These are phyloP conservation scores for Lypha dubia DNA, from an alignment of 2,888 invertebrate species.

Conservation along the genomic window DNA sequence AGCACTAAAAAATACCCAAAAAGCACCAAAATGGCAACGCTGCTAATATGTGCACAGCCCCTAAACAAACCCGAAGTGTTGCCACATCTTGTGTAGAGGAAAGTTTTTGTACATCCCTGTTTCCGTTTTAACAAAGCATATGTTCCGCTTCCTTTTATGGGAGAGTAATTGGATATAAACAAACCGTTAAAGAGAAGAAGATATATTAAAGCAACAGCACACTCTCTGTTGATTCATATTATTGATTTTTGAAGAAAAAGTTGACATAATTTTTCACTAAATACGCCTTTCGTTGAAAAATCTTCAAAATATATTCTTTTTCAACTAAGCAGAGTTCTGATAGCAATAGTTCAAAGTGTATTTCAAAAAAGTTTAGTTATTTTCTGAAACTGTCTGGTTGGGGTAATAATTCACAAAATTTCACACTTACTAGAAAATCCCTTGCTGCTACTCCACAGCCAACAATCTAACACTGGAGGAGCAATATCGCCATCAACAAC, in stretches of 20 bases:
- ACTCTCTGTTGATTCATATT: constrained; percentile 7
- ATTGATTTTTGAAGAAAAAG: constrained; percentile 64
- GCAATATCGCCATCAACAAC: constrained; percentile 68
- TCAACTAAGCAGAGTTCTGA: background rate
- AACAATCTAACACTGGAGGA: constrained; percentile 76
- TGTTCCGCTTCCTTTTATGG: constrained; percentile 53
- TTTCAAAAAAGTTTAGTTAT: background rate
- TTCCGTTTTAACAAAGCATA: background rate
- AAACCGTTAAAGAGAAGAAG: constrained; percentile 33
- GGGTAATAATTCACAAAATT: constrained; percentile 78
- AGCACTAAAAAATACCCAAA: no score
- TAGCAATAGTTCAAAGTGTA: background rate
- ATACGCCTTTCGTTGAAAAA: background rate
- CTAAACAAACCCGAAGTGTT: no score
- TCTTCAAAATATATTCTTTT: constrained; percentile 4
- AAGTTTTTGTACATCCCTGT: no score
- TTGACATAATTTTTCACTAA: constrained; percentile 64
- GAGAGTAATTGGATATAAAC: constrained; percentile 27
- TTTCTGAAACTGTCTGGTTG: constrained; percentile 40
- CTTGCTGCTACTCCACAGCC: constrained; percentile 75
- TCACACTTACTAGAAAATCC: constrained; percentile 81
- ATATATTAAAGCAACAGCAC: background rate
- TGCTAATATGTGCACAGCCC: background rate
- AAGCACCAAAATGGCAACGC: no score
- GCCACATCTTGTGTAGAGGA: no score